Base-by-base conservation (phyloP, 2,888 invertebrate species). In the Ornithoptera alexandrae region DNA sequence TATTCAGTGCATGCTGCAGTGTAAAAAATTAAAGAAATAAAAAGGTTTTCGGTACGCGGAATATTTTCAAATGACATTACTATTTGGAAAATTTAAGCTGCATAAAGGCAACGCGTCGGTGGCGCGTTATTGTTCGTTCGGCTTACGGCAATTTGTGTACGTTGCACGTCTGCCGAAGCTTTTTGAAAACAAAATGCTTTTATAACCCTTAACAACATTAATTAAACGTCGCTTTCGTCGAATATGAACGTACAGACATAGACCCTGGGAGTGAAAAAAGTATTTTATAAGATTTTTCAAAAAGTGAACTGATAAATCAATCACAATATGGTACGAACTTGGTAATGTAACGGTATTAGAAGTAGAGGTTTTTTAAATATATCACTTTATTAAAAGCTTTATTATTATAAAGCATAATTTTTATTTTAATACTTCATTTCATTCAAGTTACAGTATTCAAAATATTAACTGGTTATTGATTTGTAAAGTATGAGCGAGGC, bases 171-270 rank as follows among this genome's bases (percentile, higher is more conserved):
- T 57, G 39, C 39, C 57, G 39, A 53, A 39, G 57, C 57, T 65
- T 65, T 65, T 57, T 57, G 39, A 57, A 65, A 39, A 65, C 65
- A 65, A 65, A 65, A 65, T 20, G 65, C 65, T 18, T 65, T 39
- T 17, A 57, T 17, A 65, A 36, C 56, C 57, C 30, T 36, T 65
- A 65, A 65, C 22, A 56, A 57, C 20, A 65, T 65, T 65, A 65
- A 65, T 65, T 65, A 64, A 15, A 39, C 56, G 57, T 6, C 4
- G n/a, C 57, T 65, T 57, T 57, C 30, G 65, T 57, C 57, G 22
- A 57, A 57, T 57, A 20, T 57, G 18, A 57, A 57, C n/a, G 57
- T 20, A 20, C 57, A 20, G 57, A 20, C 8, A 57, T 39, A 39
- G 39, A 10, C 39, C 7, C 0, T 8, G 39, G 39, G 10, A 39